Evolutionary conservation across 2,888 invertebrate species (phyloP), one percentile per base, ranked within the genome.

Genomic region (Ophraella communa): DNA sequence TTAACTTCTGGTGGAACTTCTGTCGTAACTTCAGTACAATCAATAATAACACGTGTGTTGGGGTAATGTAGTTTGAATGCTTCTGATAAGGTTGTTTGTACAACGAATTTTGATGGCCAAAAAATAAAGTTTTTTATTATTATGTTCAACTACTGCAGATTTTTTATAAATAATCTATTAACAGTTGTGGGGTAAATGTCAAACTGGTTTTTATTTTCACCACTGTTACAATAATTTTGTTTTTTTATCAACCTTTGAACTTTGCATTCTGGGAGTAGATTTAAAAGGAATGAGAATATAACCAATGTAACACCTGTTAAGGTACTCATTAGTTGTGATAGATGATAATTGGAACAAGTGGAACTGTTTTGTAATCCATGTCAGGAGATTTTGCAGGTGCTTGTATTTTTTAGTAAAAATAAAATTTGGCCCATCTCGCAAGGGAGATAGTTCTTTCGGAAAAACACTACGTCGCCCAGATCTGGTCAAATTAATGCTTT

Each of bases 41-140:
- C 62, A 23, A 65, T 62, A n/a, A 65, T 62, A 7, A 57, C 62
- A 18, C 65, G 18, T 20, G 42, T 49, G 23, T 62, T 35, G 3
- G 20, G 20, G 21, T 49, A 57, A 51, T 56, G 7, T 24, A 14
- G 7, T 44, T 53, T 27, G 18, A 62, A 57, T 2, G 52, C 30
- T 44, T 65, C 35, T 17, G 65, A 62, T 51, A 62, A 24, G 14
- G 65, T 51, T 10, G 49, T 33, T 52, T 27, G 14, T 20, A 51
- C 23, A 33, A 35, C 56, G 20, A 14, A 14, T 52, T 39, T 49
- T 8, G 42, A 49, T 3, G 65, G 61, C 65, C 61, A 65, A 42
- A 44, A 51, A 33, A 62, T n/a, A 49, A 65, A 69, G 63, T 69
- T 66, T 54, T 35, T 52, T 10, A 39, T 39, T 39, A n/a, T 39